Base-by-base conservation (phyloP, 2,797 vertebrate species). In the Clarias fuscus region DNA sequence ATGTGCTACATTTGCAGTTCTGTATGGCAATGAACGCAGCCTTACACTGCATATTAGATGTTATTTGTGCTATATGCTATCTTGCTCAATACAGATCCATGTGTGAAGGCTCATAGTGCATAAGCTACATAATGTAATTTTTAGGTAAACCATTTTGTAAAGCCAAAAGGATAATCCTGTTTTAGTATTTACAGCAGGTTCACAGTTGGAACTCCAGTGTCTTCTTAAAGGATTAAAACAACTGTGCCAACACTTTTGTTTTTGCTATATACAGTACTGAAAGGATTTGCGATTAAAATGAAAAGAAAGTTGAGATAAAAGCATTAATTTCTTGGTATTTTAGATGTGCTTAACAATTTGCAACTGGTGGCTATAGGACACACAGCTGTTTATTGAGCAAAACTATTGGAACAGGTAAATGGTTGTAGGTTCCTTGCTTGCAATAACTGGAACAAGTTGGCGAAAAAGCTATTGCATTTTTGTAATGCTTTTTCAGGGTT, bases 1-100 rank as follows among this genome's bases (percentile, higher is more conserved):
- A 78, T 86, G 73, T 84, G 84, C 84, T 84, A 83, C n/a, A 14
- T 82, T 76, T 79, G 85, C 84, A 88, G 64, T 83, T 87, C 65
- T 59, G 33, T 73, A 53, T 75, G 79, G 71, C 75, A 58, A 48
- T 67, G 27, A 30, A 67, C 79, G 65, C 61, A 48, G 71, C 87
- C 71, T 86, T 17, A 81, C 79, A 7, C 24, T 58, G 53, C 62
- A 20, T 64, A 80, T 48, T 65, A 61, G 40, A 27, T 53, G 75
- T 58, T 58, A 30, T 17, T 33, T 58, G 48, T 77, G 53, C 48
- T 43, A 43, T 61, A 30, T 59, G 58, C 5, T 37, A 0, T 17
- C 10, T 64, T 43, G 37, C 78, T n/a, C n/a, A 7, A 64, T 43
- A 22, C 33, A 15, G 20, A 64, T 80, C 59, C 6, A 6, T 43